Percentiles rank a stretch among this genome's conserved stretches.
Evolutionary conservation across 1,140 invertebrate genomes (phyloP).

Genomic region (Heterodera schachtii): DNA sequence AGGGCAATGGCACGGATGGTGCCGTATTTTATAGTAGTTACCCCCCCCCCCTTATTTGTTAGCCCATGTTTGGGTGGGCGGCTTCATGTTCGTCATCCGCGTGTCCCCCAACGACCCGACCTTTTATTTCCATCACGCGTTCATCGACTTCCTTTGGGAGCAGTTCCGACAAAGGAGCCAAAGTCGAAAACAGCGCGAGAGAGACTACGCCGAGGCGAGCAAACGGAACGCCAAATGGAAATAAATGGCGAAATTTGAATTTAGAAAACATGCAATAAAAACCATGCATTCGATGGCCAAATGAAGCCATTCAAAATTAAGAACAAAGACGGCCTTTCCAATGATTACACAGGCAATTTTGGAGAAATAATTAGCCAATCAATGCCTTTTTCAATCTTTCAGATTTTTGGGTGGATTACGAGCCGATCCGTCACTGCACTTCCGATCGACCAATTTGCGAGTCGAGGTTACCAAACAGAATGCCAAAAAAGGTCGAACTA

Average conservation of each 20-base stretch:
- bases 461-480: constrained; percentile 42
- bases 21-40: not conserved
- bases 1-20: not conserved
- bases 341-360: constrained; percentile 60
- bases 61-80: constrained; percentile 65
- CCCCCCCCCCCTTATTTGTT: constrained; percentile 11
- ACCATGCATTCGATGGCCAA: constrained; percentile 55
- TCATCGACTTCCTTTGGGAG: constrained; percentile 66
- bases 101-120: constrained; percentile 54
- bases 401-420: constrained; percentile 64
- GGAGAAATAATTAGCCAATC: not conserved
- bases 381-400: constrained; percentile 24
- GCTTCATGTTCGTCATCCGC: constrained; percentile 65
- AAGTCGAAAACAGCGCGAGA: constrained; percentile 57
- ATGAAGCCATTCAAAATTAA: constrained; percentile 62
- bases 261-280: constrained; percentile 58
- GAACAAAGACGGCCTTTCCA: constrained; percentile 63
- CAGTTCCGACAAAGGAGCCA: constrained; percentile 62
- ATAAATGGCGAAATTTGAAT: constrained; percentile 20
- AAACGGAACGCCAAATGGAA: not conserved
- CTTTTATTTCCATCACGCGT: constrained; percentile 66
- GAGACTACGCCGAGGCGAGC: constrained; percentile 58
- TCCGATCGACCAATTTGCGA: constrained; percentile 54
- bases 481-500: not conserved
- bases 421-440: constrained; percentile 58